Evolutionary conservation across 2,797 vertebrate genomes (phyloP), one percentile per base, ranked within the genome.

Genomic region (Pseudochromis fuscus): DNA sequence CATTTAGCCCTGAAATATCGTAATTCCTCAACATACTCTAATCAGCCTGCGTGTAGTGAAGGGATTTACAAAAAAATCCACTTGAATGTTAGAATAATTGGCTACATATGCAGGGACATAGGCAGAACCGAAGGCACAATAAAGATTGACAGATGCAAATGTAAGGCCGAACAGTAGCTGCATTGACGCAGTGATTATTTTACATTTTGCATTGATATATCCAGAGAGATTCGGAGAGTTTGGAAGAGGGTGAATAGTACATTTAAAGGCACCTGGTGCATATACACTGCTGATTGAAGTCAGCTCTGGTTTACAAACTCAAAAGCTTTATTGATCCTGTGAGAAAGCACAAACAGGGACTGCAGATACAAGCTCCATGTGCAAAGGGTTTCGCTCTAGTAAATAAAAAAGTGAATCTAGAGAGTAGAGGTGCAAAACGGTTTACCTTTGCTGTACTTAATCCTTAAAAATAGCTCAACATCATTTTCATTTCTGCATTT

Each of bases 51-150:
- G 48, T 67, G 53, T 21, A 56, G 37, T 13, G 37, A 53, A 53
- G 53, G 77, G 84, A 72, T 87, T 86, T 87, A 59, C 13, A 64
- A 71, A 52, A n/a, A 81, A 88, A 84, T 84, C 81, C 77, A 58
- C 67, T 72, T 59, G 30, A 81, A 76, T 8, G 5, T 72, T 51
- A 62, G 35, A 53, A 64, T 84, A 86, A 87, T 78, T 67, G 70
- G 42, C 63, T n/a, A 53, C 81, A 86, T 76, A 48, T 79, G 79
- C 55, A 55, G 50, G 63, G 46, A 77, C 46, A 71, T 1, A 67
- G 37, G 62, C 50, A 9, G 45, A 59, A 56, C 24, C 24, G 30
- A 68, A 35, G 57, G 44, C 24, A 30, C 56, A 53, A 70, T 70
- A 37, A 72, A 60, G 75, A 75, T 25, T 73, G 83, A 75, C 65